A percentile compares a stretch with the other conserved stretches of the same genome.
Conservation (phyloP, 2,888 invertebrate genomes). For the Thymelicus acteon region DNA sequence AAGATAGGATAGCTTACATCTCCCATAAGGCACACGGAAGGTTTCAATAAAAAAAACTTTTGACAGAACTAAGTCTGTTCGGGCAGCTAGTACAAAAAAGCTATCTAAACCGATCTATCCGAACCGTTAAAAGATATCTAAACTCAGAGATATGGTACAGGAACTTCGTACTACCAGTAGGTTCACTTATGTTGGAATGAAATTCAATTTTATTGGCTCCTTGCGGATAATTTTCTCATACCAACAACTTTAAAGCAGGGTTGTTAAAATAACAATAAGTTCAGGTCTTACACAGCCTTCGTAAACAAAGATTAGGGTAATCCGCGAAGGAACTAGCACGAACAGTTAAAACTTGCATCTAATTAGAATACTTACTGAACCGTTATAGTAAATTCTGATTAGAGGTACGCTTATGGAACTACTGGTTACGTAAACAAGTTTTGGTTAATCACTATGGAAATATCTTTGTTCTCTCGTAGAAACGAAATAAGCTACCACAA, state of each 20-base stretch:
- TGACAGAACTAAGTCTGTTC: no score
- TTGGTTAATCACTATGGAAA: slow-evolving; percentile 1
- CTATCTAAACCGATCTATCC: no score
- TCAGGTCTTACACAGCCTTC: slow-evolving; percentile 20
- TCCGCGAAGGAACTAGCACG: slow-evolving; percentile 35
- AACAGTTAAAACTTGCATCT: slow-evolving; percentile 32
- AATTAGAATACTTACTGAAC: slow-evolving; percentile 35
- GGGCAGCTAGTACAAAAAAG: no score
- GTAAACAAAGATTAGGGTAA: slow-evolving; percentile 37
- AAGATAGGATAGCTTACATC: no score
- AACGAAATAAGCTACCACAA: no score
- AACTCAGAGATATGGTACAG: no score
- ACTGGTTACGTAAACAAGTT: slow-evolving; percentile 1
- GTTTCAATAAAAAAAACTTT: no score
- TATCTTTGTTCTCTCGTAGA: not conserved
- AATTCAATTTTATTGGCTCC: not conserved
- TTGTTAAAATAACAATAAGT: slow-evolving; percentile 31
- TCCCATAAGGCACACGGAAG: no score
- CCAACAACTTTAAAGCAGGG: slow-evolving; percentile 18
- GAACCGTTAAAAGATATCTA: no score
- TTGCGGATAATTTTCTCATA: slow-evolving; percentile 26
- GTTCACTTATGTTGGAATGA: not conserved
- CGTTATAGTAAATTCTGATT: slow-evolving; percentile 27
- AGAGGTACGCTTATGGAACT: slow-evolving; percentile 6
- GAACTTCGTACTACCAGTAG: no score